These are phyloP conservation scores for Jacana jacana DNA, from an alignment of 2,113 vertebrate genomes.

Conservation along the genomic window DNA sequence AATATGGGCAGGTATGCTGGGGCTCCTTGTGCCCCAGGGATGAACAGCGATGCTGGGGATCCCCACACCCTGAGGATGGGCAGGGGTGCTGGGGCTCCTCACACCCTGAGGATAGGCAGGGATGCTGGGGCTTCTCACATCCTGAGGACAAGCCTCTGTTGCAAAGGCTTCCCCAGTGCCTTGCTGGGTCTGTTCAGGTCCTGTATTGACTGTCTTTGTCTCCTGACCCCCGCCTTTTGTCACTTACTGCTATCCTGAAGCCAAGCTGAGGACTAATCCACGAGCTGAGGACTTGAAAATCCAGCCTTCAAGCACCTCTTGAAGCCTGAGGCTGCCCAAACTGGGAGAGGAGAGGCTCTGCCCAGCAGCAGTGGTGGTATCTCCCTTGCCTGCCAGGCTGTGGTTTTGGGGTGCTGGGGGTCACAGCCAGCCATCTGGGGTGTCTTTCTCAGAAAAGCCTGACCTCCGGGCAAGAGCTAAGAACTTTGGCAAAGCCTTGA, in stretches of 20 bases:
- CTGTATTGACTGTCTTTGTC: not conserved
- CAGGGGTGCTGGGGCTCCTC: not conserved
- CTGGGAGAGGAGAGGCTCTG: not conserved
- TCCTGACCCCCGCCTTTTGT: fast-evolving
- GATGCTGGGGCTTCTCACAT: not conserved
- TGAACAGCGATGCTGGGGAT: too few relatives aligned
- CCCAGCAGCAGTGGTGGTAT: fast-evolving
- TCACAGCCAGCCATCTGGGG: not conserved
- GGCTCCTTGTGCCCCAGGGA: too few relatives aligned
- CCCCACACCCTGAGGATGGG: too few relatives aligned
- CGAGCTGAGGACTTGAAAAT: not conserved
- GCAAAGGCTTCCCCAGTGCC: not conserved
- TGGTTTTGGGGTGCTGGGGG: not conserved
- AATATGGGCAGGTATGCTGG: not conserved
- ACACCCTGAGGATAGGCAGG: too few relatives aligned
- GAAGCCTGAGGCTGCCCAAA: not conserved
- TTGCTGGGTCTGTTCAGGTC: fast-evolving
- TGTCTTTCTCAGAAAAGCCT: not conserved
- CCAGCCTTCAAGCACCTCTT: not conserved
- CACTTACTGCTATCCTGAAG: not conserved
- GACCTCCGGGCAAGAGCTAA: not conserved
- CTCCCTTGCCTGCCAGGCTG: fast-evolving
- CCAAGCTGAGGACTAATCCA: not conserved
- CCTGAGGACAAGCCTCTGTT: too few relatives aligned
- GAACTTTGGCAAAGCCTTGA: not conserved